Percentiles rank a stretch among this genome's conserved stretches.
Evolutionary conservation across 2,888 invertebrate genomes (phyloP).

Genomic region (Eristalinus aeneus): DNA sequence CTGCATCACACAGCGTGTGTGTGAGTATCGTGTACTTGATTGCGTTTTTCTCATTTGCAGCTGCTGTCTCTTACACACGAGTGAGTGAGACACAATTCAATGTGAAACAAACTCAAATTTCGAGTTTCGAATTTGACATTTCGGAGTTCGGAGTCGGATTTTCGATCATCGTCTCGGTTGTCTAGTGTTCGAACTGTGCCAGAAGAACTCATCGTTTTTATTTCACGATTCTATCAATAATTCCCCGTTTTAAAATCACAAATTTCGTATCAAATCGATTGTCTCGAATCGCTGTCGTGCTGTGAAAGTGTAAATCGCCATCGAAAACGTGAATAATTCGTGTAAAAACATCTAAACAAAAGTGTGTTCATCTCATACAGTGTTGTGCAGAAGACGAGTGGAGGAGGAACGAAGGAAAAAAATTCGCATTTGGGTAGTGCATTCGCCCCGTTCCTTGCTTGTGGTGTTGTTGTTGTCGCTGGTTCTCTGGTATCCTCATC

Average conservation of each 20-base stretch:
- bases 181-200: conserved; percentile 51
- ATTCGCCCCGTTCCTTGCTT: conserved; percentile 58
- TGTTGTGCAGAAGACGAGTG: conserved; percentile 35
- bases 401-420: conserved; percentile 31
- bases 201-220: conserved; percentile 40
- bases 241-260: conserved; percentile 11
- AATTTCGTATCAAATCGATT: conserved; percentile 1
- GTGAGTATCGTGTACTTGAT: background rate
- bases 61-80: background rate
- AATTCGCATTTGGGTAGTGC: conserved; percentile 68
- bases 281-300: conserved; percentile 27
- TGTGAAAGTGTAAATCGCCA: conserved; percentile 15
- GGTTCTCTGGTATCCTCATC: background rate
- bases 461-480: conserved; percentile 8
- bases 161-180: conserved; percentile 57
- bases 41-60: conserved; percentile 4
- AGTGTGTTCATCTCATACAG: conserved; percentile 34
- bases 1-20: background rate
- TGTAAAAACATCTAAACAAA: conserved; percentile 52
- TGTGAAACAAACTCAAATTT: conserved; percentile 54
- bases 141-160: conserved; percentile 68
- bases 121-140: conserved; percentile 62
- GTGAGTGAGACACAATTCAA: conserved; percentile 17
- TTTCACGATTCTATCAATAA: conserved; percentile 45
- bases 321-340: conserved; percentile 12